Evolutionary conservation across 2,888 invertebrate genomes (phyloP).

Genomic region (Alloplasta piceator): DNA sequence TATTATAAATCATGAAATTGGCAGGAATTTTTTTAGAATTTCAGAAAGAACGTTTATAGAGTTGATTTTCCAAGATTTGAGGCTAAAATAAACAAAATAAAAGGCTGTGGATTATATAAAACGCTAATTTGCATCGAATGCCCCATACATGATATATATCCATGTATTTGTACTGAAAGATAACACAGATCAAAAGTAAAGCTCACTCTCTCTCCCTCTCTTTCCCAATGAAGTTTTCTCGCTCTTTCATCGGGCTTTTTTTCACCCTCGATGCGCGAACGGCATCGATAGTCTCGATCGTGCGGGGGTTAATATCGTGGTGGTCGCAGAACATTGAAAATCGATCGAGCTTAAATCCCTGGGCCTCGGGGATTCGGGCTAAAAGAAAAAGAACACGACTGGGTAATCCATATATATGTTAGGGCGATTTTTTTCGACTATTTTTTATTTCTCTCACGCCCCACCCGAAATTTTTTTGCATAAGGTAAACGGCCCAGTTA

Average conservation of each 20-base stretch:
- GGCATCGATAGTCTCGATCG: conserved; percentile 43
- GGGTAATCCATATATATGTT: no score
- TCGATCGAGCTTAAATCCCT: conserved; percentile 81
- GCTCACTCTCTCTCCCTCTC: conserved; percentile 21
- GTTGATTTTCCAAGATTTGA: no score
- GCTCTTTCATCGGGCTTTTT: conserved; percentile 1
- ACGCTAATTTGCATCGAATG: background rate
- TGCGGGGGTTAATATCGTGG: conserved; percentile 46
- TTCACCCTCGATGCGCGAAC: background rate
- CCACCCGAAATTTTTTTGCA: no score
- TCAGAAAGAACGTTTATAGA: no score
- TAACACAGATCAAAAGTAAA: conserved; percentile 33
- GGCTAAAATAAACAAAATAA: no score
- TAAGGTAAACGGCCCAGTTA: no score
- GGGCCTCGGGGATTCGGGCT: conserved; percentile 68
- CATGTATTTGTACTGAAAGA: background rate
- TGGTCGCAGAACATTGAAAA: conserved; percentile 72
- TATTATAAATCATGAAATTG: no score
- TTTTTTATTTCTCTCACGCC: no score
- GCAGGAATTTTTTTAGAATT: no score
- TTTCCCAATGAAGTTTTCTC: conserved; percentile 17
- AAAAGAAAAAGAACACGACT: conserved; percentile 17
- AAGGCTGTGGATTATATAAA: background rate
- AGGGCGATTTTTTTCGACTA: no score
- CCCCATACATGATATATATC: background rate